Percentiles rank a stretch among this genome's conserved stretches.
These are phyloP conservation scores for Caradrina kadenii DNA, from an alignment of 2,888 invertebrate species.

Conservation along the genomic window DNA sequence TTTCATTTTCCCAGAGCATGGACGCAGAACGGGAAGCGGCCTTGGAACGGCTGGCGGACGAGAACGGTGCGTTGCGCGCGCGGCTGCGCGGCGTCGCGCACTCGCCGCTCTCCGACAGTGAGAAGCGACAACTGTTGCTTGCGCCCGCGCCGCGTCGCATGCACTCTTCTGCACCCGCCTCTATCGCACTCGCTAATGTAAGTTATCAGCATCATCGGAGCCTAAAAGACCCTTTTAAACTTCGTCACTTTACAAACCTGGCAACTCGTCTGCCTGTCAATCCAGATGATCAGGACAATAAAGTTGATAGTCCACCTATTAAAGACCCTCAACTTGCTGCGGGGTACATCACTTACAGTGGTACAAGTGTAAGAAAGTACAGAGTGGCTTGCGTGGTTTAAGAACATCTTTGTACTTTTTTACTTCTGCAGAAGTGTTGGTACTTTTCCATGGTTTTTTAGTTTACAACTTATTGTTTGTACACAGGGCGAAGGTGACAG, in stretches of 20 bases:
- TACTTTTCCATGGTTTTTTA: background rate
- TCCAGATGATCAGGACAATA: too few species aligned
- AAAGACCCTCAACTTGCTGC: background rate
- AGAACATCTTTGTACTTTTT: too few species aligned
- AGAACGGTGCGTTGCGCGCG: slow-evolving; percentile 94
- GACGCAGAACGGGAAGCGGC: slow-evolving; percentile 92
- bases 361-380: too few species aligned
- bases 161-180: slow-evolving; percentile 95
- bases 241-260: too few species aligned
- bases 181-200: slow-evolving; percentile 92
- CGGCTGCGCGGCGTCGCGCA: slow-evolving; percentile 94
- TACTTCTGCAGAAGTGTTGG: background rate
- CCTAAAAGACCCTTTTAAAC: too few species aligned
- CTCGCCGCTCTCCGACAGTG: slow-evolving; percentile 95
- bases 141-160: slow-evolving; percentile 91
- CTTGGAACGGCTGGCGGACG: slow-evolving; percentile 93
- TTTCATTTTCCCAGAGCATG: slow-evolving; percentile 74
- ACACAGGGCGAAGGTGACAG: slow-evolving; percentile 89
- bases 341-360: background rate
- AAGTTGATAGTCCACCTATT: background rate
- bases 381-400: background rate
- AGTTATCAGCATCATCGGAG: slow-evolving; percentile 41
- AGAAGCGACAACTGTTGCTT: slow-evolving; percentile 95
- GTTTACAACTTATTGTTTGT: background rate
- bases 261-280: too few species aligned